A percentile compares a stretch with the other conserved stretches of the same genome.
phyloP scores from a whole-genome alignment of 1,140 invertebrate genomes.

The Bombus consobrinus region DNA sequence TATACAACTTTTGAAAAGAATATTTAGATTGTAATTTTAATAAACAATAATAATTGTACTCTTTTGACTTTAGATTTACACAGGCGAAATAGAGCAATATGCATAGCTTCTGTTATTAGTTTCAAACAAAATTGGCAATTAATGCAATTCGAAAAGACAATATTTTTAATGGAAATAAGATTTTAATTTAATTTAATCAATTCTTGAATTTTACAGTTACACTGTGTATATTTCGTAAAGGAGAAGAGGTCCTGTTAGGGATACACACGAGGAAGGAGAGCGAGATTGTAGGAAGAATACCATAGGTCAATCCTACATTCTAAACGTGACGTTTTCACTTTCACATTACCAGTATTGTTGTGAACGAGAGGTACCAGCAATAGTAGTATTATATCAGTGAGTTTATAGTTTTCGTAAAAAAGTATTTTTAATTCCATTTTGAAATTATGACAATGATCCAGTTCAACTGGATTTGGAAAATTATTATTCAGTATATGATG shows the following conservation, averaged over 20 bases:
- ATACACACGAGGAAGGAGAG: neutral
- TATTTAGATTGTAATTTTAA: no score
- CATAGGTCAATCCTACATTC: conserved; percentile 10
- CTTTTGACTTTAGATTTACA: no score
- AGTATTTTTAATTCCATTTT: neutral
- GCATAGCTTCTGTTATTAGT: no score
- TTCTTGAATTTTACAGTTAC: neutral
- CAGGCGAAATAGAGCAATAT: no score
- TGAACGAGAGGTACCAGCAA: neutral
- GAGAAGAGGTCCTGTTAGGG: neutral
- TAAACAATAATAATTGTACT: no score
- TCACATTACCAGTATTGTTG: neutral
- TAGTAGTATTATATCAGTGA: neutral
- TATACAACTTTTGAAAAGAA: no score
- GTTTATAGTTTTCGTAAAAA: neutral
- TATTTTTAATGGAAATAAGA: no score
- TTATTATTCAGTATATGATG: neutral
- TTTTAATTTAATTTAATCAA: no score
- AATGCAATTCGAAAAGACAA: no score
- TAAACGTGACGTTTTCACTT: neutral
- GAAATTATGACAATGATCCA: neutral
- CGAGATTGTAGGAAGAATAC: neutral
- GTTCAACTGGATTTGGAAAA: neutral
- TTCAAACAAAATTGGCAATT: no score
- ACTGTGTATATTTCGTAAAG: neutral